Percentiles rank a stretch among this genome's conserved stretches.
Conservation (phyloP, 2,113 vertebrate species). For the Colossoma macropomum region DNA sequence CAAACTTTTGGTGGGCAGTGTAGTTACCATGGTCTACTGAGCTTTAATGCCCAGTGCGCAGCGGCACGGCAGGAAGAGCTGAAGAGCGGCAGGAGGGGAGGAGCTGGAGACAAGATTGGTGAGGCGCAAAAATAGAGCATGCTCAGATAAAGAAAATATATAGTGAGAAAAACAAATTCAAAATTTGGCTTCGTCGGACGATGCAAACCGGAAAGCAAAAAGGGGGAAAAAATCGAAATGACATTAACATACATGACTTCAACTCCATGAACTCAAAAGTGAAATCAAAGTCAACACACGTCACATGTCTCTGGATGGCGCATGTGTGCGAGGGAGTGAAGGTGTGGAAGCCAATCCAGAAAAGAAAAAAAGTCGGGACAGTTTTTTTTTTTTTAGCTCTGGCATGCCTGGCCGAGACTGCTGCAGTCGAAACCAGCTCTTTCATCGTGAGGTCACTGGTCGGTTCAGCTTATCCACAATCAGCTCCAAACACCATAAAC, state of each 20-base stretch:
- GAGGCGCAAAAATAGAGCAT: slow-evolving; percentile 96
- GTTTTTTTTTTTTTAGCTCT: slow-evolving; percentile 69
- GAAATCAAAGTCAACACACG: slow-evolving; percentile 41
- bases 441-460: slow-evolving; percentile 74
- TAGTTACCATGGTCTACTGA: neutral
- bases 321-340: slow-evolving; percentile 36
- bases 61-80: slow-evolving; percentile 68
- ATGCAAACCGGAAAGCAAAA: slow-evolving; percentile 44
- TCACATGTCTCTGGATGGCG: slow-evolving; percentile 41
- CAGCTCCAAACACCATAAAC: no score
- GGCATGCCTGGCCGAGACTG: slow-evolving; percentile 83
- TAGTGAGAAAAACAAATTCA: slow-evolving; percentile 50
- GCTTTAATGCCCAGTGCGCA: slow-evolving; percentile 6
- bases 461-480: neutral
- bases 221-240: slow-evolving; percentile 1
- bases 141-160: slow-evolving; percentile 81
- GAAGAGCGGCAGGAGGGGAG: slow-evolving; percentile 62
- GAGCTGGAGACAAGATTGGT: slow-evolving; percentile 93
- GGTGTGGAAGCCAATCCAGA: slow-evolving; percentile 44
- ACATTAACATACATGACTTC: slow-evolving; percentile 47
- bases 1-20: neutral
- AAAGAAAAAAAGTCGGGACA: slow-evolving; percentile 36
- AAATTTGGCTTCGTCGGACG: slow-evolving; percentile 40
- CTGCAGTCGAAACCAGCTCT: slow-evolving; percentile 85
- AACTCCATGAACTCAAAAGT: slow-evolving; percentile 45